A percentile compares a stretch with the other conserved stretches of the same genome.
phyloP scores from a whole-genome alignment of 2,113 vertebrate species.

The Semnopithecus entellus region DNA sequence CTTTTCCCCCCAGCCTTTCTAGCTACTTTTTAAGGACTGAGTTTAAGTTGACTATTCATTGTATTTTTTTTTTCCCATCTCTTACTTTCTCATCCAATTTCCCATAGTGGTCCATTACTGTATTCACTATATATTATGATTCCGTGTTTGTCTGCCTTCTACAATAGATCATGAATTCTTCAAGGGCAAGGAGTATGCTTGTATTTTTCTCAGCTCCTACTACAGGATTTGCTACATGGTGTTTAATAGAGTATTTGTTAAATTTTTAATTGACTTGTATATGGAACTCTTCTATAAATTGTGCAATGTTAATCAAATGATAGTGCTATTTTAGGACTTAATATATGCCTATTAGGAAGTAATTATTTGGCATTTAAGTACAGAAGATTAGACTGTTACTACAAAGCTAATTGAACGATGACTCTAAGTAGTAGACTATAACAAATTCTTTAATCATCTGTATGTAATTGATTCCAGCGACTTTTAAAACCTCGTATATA shows the following conservation, averaged over 20 bases:
- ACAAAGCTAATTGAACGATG: neutral
- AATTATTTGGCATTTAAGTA: constrained; percentile 30
- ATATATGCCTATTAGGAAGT: constrained; percentile 2
- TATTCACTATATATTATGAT: neutral
- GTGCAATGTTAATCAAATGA: constrained; percentile 4
- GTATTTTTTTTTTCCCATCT: neutral
- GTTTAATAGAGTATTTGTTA: constrained; percentile 37
- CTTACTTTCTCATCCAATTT: neutral
- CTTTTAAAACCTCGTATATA: neutral
- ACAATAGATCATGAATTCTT: neutral
- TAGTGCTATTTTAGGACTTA: constrained; percentile 4
- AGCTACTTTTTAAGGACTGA: neutral
- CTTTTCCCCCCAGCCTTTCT: neutral
- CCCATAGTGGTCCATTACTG: neutral
- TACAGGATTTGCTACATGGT: neutral
- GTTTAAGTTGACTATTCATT: neutral
- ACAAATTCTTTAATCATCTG: neutral
- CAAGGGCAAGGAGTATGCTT: neutral
- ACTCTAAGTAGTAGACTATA: neutral
- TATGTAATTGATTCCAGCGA: neutral
- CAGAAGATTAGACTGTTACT: constrained; percentile 7
- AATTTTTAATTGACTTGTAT: constrained; percentile 4
- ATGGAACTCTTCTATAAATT: neutral
- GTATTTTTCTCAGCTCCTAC: constrained; percentile 9
- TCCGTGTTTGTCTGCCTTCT: neutral